Base-by-base conservation (phyloP, 2,888 invertebrate genomes). In the Hypomecis punctinalis region DNA sequence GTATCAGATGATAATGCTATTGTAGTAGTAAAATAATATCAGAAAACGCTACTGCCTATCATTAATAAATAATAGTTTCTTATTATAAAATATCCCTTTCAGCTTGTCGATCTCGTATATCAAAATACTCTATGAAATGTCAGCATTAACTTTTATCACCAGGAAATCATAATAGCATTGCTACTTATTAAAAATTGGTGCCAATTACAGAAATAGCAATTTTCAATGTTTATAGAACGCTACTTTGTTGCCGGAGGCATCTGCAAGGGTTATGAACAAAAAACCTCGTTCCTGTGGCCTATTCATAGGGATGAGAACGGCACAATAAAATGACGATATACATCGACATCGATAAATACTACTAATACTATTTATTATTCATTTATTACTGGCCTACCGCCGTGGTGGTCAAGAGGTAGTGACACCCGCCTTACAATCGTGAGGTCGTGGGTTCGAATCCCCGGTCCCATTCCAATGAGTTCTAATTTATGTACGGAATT, bases 201-300 rank as follows among this genome's bases (percentile, higher is more conserved):
- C 57, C 56, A 69, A 66, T 69, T 69, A 72, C 53, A 64, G 55
- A 65, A 63, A 63, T 43, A 63, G 53, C 23, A 60, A 55, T 61
- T 36, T 63, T 54, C 58, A 57, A 46, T 40, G 23, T 56, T 47
- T 47, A 36, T 62, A 42, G 45, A 61, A 46, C n/a, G 58, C 61
- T 58, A 68, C 67, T 63, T 53, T 66, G 70, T 67, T 64, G 68
- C 66, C 49, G 6, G 1, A n/a, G 66, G 62, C 79, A 79, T 79
- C 71, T 78, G 79, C 73, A 74, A 75, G 79, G 75, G 77, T 75
- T 78, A 69, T 36, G 60, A 62, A 63, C 66, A 68, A 74, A 73
- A 71, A 70, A 63, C 64, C 54, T 52, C 23, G 23, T 23, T 23
- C 23, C 23, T 40, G 59, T n/a, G 61, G 47, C 58, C 39, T 45